Conservation (phyloP, 2,888 invertebrate genomes). For the Osedax fenrisi region DNA sequence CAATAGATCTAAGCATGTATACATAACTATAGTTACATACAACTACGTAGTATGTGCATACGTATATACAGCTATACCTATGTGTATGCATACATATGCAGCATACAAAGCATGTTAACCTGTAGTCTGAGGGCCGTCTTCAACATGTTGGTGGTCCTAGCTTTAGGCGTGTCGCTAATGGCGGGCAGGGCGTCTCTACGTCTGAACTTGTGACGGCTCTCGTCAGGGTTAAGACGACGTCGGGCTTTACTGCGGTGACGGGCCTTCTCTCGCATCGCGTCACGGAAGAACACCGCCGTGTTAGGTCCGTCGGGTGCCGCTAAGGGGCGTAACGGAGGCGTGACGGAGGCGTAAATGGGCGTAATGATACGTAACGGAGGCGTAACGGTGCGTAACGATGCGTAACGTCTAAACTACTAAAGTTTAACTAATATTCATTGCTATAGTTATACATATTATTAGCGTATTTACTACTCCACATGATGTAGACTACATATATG, state of each 20-base stretch:
- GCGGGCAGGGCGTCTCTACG: neutral
- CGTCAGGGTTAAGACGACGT: neutral
- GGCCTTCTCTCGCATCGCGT: conserved; percentile 44
- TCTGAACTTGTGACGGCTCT: neutral
- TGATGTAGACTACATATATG: no score
- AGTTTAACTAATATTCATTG: no score
- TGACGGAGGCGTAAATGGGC: conserved; percentile 30
- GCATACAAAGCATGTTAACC: neutral
- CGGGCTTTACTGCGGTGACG: neutral
- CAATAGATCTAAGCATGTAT: no score
- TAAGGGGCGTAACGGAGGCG: no score
- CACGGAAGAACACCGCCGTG: conserved; percentile 41
- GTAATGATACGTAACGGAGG: neutral
- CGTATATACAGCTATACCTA: no score
- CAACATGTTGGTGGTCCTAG: neutral
- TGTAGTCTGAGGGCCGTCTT: neutral
- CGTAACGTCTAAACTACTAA: no score
- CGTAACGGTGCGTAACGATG: no score
- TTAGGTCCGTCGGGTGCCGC: conserved; percentile 40
- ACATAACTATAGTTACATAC: no score
- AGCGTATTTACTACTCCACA: no score
- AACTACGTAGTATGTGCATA: no score
- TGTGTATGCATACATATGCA: neutral
- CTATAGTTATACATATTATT: no score
- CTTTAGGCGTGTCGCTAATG: neutral